Base-by-base conservation (phyloP, 1,140 invertebrate species). In the Drosophila santomea region DNA sequence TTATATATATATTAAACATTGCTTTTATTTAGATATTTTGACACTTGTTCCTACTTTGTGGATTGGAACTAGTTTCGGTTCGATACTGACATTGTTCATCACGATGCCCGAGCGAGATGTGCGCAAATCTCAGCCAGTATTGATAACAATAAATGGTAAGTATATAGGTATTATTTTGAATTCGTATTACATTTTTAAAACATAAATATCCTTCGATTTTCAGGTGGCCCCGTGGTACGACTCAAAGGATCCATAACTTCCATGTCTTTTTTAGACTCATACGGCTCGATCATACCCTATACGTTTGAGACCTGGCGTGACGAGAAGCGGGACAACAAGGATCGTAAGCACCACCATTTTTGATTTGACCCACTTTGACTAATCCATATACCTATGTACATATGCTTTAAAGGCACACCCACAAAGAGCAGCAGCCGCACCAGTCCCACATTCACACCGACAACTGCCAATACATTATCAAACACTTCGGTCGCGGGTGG, bases 51-150 rank as follows among this genome's bases (percentile, higher is more conserved):
- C 98, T 75, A 98, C 97, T 78, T 93, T 99, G 75, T 99, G 98
- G 98, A 96, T 99, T 81, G 98, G 98, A 80, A 99, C 98, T 62
- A 98, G 97, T 93, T 94, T 98, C 82, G 98, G 98, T 79, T 98
- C 98, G 48, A 97, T 99, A 91, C 94, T 99, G 84, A 97, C 97
- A 52, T 96, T 99, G 92, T 95, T 96, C 92, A 95, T 99, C 80
- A 97, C 95, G 91, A 94, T 98, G 83, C 97, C 98, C 62, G 95
- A 96, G 73, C 93, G 95, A 66, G 96, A 96, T 84, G 96, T 97
- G 82, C 94, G 98, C 90, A 94, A 95, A 83, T 95, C 96, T 79
- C 97, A 98, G 92, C 97, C 98, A 74, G 97, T 98, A 69, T 95
- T 96, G 89, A 96, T 98, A 80, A 96, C 97, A 89, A 97, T 97